Evolutionary conservation across 1,140 invertebrate genomes (phyloP).

Genomic region (Phthorimaea operculella): DNA sequence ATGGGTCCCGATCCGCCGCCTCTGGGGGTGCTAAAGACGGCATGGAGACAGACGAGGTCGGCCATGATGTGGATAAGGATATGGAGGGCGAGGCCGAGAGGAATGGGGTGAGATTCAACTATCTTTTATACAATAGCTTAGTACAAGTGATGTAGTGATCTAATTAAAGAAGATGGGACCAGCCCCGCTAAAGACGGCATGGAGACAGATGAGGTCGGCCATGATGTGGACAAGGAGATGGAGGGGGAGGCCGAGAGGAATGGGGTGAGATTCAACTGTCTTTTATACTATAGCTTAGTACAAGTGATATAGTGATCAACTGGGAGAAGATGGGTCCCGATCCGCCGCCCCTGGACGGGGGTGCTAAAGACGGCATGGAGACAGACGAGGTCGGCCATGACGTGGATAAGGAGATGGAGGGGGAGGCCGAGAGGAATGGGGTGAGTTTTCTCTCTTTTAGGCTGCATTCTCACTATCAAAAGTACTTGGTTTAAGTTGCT

Average conservation of each 20-base stretch:
- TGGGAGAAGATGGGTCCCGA: slow-evolving; percentile 96
- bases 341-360: slow-evolving; percentile 75
- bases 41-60: slow-evolving; percentile 45
- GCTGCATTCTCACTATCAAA: too few species aligned
- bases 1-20: slow-evolving; percentile 88
- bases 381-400: slow-evolving; percentile 45
- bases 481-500: too few species aligned
- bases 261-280: slow-evolving; percentile 37
- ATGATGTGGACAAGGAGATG: slow-evolving; percentile 49
- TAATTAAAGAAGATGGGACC: slow-evolving; percentile 97
- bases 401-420: slow-evolving; percentile 49
- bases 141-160: slow-evolving; percentile 98
- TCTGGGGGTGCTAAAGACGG: slow-evolving; percentile 55
- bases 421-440: slow-evolving; percentile 52
- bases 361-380: slow-evolving; percentile 41
- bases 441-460: slow-evolving; percentile 24
- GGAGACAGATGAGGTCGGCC: slow-evolving; percentile 44
- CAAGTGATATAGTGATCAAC: slow-evolving; percentile 97
- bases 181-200: slow-evolving; percentile 72
- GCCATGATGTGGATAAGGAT: slow-evolving; percentile 46
- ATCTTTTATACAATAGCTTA: slow-evolving; percentile 81
- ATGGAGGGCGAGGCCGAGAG: slow-evolving; percentile 46
- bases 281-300: slow-evolving; percentile 87
- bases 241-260: slow-evolving; percentile 50
- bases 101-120: slow-evolving; percentile 46